phyloP scores from a whole-genome alignment of 2,888 invertebrate species.

The Anticlea derivata region DNA sequence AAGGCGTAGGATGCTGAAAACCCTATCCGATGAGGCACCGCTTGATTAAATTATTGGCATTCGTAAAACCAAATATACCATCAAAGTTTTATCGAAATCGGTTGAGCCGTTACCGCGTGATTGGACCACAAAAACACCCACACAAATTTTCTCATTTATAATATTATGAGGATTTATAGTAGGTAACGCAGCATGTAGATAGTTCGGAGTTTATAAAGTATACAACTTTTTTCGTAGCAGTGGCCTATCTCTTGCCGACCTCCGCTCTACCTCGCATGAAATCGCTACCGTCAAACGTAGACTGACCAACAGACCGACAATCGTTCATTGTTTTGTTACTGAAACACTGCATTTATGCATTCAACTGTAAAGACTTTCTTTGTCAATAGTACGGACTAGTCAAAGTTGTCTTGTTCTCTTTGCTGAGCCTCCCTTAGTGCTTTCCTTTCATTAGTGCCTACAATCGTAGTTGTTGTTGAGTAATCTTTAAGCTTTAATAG shows the following conservation, averaged over 20 bases:
- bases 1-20: too few relatives aligned
- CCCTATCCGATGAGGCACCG: too few relatives aligned
- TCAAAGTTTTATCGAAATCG: too few relatives aligned
- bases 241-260: conserved; percentile 5
- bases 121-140: too few relatives aligned
- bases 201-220: too few relatives aligned
- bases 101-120: too few relatives aligned
- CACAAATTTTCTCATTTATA: too few relatives aligned
- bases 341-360: conserved; percentile 44
- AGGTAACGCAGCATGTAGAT: too few relatives aligned
- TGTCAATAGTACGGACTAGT: conserved; percentile 34
- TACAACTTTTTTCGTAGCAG: too few relatives aligned
- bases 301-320: conserved; percentile 38
- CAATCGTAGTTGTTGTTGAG: background rate
- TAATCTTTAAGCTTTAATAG: conserved; percentile 1
- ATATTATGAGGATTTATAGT: too few relatives aligned
- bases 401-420: conserved; percentile 11
- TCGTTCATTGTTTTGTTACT: conserved; percentile 44
- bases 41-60: too few relatives aligned
- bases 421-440: conserved; percentile 17
- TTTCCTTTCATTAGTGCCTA: conserved; percentile 15
- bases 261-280: conserved; percentile 3
- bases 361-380: conserved; percentile 37
- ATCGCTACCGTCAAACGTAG: conserved; percentile 22
- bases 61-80: too few relatives aligned